phyloP scores from a whole-genome alignment of 2,888 invertebrate genomes.

The Drosophila bunnanda region DNA sequence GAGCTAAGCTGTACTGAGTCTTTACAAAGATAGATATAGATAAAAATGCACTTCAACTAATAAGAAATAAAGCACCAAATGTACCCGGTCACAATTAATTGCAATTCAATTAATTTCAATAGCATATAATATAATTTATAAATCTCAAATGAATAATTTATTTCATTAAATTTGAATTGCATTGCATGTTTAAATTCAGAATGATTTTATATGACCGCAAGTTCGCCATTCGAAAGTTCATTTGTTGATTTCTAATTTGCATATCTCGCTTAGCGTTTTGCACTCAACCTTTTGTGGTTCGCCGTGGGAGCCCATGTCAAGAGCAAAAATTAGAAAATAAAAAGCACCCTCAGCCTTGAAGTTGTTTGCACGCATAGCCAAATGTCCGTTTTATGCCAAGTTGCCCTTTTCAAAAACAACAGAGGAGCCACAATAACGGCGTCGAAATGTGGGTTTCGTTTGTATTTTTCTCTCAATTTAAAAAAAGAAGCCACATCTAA shows the following conservation, averaged over 20 bases:
- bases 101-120: background rate
- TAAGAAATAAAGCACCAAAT: background rate
- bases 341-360: conserved; percentile 26
- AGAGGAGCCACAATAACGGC: background rate
- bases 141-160: conserved; percentile 17
- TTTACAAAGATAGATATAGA: background rate
- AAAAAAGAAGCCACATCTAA: background rate
- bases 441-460: background rate
- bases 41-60: background rate
- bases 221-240: background rate
- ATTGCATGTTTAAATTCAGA: background rate
- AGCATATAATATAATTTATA: background rate
- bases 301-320: conserved; percentile 12
- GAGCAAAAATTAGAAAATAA: conserved; percentile 20
- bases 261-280: conserved; percentile 25
- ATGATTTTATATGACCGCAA: background rate
- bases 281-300: conserved; percentile 15
- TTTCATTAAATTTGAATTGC: background rate
- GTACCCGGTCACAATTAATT: background rate
- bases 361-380: conserved; percentile 31
- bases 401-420: conserved; percentile 39
- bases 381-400: conserved; percentile 19
- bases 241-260: conserved; percentile 30
- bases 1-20: background rate
- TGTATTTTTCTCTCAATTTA: background rate